phyloP scores from a whole-genome alignment of 1,140 invertebrate genomes.

The Conopomorpha cramerella region DNA sequence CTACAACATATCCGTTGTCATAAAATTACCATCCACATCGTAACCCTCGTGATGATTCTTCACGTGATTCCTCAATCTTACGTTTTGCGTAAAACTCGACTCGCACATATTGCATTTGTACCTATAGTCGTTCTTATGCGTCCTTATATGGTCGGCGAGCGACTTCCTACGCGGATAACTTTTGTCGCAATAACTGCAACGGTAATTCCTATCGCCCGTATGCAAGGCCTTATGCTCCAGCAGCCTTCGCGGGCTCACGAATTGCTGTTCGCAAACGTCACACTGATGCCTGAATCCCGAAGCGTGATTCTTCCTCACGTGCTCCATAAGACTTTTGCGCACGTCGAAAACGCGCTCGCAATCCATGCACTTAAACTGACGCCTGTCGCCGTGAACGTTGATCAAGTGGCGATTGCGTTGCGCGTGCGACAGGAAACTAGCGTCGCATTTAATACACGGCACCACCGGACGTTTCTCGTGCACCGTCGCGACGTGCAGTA shows the following conservation, averaged over 20 bases:
- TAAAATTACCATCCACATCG: conserved; percentile 12
- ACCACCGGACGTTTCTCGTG: conserved; percentile 5
- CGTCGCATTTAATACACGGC: conserved; percentile 9
- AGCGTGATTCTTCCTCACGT: conserved; percentile 7
- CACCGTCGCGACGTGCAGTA: conserved; percentile 4
- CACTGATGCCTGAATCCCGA: conserved; percentile 8
- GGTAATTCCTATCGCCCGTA: conserved; percentile 9
- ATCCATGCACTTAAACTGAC: conserved; percentile 6
- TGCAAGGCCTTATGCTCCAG: conserved; percentile 10
- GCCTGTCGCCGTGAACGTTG: conserved; percentile 7
- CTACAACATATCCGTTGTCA: too few species aligned
- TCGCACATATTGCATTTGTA: conserved; percentile 34
- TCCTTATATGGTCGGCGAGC: conserved; percentile 7
- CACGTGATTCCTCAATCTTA: conserved; percentile 30
- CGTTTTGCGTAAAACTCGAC: conserved; percentile 24
- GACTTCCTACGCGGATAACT: conserved; percentile 7
- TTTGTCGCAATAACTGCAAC: conserved; percentile 10
- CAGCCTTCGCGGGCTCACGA: conserved; percentile 6
- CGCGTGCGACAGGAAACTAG: conserved; percentile 6
- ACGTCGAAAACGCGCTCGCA: conserved; percentile 9
- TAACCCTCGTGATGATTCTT: conserved; percentile 27
- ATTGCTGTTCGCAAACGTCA: conserved; percentile 7
- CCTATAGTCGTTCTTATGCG: conserved; percentile 31
- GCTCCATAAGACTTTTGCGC: conserved; percentile 7
- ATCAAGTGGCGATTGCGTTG: conserved; percentile 8